Percentiles rank a stretch among this genome's conserved stretches.
Evolutionary conservation across 2,113 vertebrate species (phyloP).

Genomic region (Phalacrocorax carbo): DNA sequence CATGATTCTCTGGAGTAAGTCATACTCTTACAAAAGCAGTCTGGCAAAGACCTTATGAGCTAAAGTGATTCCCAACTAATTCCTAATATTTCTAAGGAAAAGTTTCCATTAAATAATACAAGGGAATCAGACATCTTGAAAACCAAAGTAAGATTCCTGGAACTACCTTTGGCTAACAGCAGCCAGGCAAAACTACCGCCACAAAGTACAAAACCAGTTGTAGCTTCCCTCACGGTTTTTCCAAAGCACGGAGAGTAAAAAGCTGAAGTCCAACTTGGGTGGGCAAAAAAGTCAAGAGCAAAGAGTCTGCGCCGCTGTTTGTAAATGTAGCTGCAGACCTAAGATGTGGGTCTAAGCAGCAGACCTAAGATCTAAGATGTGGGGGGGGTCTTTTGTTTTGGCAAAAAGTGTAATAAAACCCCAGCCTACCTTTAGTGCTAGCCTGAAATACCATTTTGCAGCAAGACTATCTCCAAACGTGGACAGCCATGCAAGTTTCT

Average conservation of each 20-base stretch:
- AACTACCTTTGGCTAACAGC: neutral
- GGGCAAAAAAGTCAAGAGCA: neutral
- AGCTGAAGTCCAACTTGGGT: neutral
- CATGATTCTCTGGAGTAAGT: neutral
- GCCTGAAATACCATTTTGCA: neutral
- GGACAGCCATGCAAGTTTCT: neutral
- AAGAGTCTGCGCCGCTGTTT: rapidly evolving
- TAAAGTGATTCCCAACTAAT: neutral
- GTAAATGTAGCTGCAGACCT: neutral
- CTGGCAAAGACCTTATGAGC: neutral
- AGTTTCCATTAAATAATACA: constrained; percentile 11
- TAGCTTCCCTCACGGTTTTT: neutral
- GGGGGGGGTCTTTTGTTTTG: rapidly evolving
- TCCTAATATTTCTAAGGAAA: neutral
- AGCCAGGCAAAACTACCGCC: neutral
- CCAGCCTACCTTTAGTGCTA: neutral
- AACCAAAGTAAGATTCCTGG: neutral
- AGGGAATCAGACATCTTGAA: neutral
- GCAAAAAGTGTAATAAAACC: neutral
- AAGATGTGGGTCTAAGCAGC: neutral
- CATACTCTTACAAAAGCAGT: neutral
- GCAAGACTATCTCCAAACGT: neutral
- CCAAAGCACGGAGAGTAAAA: neutral
- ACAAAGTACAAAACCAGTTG: neutral
- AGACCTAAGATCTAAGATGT: neutral